Base-by-base conservation (phyloP, 2,888 invertebrate genomes). In the Tridacna crocea region DNA sequence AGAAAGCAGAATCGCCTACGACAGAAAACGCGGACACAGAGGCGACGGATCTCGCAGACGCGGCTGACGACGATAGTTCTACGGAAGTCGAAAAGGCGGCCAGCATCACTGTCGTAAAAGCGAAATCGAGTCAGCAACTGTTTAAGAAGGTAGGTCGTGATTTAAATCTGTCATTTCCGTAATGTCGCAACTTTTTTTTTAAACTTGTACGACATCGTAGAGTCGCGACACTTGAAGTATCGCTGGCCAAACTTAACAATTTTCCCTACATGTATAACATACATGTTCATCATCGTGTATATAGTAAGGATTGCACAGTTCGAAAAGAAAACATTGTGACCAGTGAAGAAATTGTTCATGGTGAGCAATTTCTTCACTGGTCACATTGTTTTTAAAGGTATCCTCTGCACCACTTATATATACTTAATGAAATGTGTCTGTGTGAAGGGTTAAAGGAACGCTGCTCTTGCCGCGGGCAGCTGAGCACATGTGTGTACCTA, bases 91-190 rank as follows among this genome's bases (percentile, higher is more conserved):
- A 70, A 13, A 19, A 22, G 51, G 8, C n/a, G 22, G 22, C 70
- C 2, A 27, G 51, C 4, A 24, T 24, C n/a, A 27, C 0, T 13
- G 13, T 47, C 12, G 47, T 24, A 12, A 70, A 70, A 24, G 3
- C 48, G 17, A 47, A 48, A 22, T n/a, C 51, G 24, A 70, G 51
- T 22, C 12, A 70, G 48, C 48, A 24, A 22, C 22, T 47, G 24
- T 70, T 70, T 24, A 70, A 70, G 46, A 70, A 70, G 70, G 70
- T 70, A 70, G 26, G 70, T 22, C 47, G 17, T 0, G 46, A 12
- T 68, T 46, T 63, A 27, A 17, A 63, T 27, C 26, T 63, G 26
- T 26, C 63, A 19, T 63, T 63, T 63, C 63, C 63, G 63, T 63
- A 63, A 36, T 63, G 26, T 63, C 11, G 63, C 63, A 63, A 63